A percentile compares a stretch with the other conserved stretches of the same genome.
These are phyloP conservation scores for Centropyge bicolor DNA, from an alignment of 2,797 vertebrate species.

Conservation along the genomic window DNA sequence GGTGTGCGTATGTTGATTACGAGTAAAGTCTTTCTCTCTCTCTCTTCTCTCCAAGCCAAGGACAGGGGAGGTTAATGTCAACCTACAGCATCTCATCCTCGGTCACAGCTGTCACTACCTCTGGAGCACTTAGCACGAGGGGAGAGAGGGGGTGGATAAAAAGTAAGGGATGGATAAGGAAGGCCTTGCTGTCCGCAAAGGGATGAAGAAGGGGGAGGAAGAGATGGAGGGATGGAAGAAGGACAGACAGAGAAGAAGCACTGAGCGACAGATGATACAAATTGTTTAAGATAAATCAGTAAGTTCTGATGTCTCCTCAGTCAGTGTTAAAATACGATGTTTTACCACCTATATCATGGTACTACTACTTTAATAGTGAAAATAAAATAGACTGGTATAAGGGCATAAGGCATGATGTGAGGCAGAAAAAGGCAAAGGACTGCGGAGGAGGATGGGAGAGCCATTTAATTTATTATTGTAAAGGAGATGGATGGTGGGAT, in stretches of 20 bases:
- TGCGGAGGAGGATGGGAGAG: not conserved
- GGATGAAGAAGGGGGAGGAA: not conserved
- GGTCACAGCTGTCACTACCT: conserved; percentile 49
- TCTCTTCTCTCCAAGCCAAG: conserved; percentile 26
- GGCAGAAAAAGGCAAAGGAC: not conserved
- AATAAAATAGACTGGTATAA: not conserved
- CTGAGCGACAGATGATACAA: not conserved
- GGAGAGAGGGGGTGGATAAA: not conserved
- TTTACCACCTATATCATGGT: not conserved
- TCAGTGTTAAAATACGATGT: not conserved
- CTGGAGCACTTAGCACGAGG: conserved; percentile 37
- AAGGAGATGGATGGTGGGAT: not conserved
- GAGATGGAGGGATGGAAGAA: not conserved
- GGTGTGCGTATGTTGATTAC: not conserved
- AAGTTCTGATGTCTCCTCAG: not conserved
- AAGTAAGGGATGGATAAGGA: not conserved
- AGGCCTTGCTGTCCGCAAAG: not conserved
- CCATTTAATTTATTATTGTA: not conserved
- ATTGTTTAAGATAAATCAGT: not conserved
- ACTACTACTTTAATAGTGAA: not conserved
- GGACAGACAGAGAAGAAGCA: too few relatives aligned
- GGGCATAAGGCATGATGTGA: not conserved
- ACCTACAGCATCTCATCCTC: conserved; percentile 33
- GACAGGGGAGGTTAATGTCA: conserved; percentile 51
- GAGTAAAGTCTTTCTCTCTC: not conserved